Evolutionary conservation across 2,113 vertebrate genomes (phyloP).

Genomic region (Psophia crepitans): DNA sequence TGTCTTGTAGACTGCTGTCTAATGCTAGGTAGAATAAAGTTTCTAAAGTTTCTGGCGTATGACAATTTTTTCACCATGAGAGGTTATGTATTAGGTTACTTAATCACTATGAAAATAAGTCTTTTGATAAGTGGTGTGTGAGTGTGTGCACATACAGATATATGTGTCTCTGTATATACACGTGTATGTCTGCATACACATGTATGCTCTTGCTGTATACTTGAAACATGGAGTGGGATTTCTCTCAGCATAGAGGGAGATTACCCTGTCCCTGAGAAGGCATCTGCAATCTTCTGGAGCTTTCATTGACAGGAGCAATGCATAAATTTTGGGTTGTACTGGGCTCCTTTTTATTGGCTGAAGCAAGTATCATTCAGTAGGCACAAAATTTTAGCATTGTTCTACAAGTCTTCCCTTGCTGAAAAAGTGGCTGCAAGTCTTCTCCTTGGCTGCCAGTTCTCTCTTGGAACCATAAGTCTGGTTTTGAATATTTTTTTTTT

Average conservation of each 20-base stretch:
- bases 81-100: background rate
- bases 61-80: background rate
- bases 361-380: background rate
- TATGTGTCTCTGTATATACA: rapidly evolving
- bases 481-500: too few species aligned
- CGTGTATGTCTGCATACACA: background rate
- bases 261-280: background rate
- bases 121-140: background rate
- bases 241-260: background rate
- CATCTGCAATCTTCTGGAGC: background rate
- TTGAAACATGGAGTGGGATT: background rate
- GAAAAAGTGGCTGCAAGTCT: background rate
- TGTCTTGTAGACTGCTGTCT: background rate
- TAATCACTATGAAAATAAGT: background rate
- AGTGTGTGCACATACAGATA: rapidly evolving
- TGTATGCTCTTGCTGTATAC: rapidly evolving
- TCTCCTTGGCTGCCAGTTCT: background rate
- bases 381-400: background rate
- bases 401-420: background rate
- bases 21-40: background rate
- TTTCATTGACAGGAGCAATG: background rate
- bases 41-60: background rate
- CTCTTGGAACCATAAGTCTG: background rate
- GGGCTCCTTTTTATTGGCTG: background rate
- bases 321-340: background rate